Conservation (phyloP, 1,140 invertebrate species). For the Bombus affinis region DNA sequence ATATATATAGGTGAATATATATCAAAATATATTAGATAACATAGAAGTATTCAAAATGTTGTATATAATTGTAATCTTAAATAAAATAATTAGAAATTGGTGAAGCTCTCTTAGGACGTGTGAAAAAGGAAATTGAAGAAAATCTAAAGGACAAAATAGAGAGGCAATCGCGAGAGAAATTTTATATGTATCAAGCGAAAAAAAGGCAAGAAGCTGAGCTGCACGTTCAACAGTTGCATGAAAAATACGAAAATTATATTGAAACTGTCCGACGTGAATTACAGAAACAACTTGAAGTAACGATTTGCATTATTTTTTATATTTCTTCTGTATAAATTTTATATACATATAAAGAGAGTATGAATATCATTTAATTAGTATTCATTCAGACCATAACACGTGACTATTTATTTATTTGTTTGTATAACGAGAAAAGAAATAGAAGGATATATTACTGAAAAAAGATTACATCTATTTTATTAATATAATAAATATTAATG, state of each 20-base stretch:
- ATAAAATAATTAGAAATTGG: slow-evolving; percentile 58
- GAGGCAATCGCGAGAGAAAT: slow-evolving; percentile 68
- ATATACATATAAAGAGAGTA: no score
- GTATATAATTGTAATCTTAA: neutral
- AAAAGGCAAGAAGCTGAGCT: slow-evolving; percentile 61
- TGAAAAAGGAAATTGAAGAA: slow-evolving; percentile 71
- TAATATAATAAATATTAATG: neutral
- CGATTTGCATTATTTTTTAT: neutral
- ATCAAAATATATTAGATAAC: neutral
- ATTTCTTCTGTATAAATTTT: neutral
- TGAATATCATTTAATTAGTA: no score
- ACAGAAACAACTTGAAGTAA: slow-evolving; percentile 65
- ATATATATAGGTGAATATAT: neutral
- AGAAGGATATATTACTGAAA: neutral
- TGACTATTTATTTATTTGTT: no score
- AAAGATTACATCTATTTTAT: neutral
- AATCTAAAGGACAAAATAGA: slow-evolving; percentile 67
- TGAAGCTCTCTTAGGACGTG: slow-evolving; percentile 57
- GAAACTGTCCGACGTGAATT: slow-evolving; percentile 65
- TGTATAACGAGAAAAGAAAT: neutral
- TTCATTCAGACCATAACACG: no score
- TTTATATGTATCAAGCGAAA: slow-evolving; percentile 68
- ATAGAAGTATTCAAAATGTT: neutral
- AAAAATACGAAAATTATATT: slow-evolving; percentile 64
- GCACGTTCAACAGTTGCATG: slow-evolving; percentile 48